phyloP scores from a whole-genome alignment of 2,888 invertebrate genomes.

The Leucophenga maculata region DNA sequence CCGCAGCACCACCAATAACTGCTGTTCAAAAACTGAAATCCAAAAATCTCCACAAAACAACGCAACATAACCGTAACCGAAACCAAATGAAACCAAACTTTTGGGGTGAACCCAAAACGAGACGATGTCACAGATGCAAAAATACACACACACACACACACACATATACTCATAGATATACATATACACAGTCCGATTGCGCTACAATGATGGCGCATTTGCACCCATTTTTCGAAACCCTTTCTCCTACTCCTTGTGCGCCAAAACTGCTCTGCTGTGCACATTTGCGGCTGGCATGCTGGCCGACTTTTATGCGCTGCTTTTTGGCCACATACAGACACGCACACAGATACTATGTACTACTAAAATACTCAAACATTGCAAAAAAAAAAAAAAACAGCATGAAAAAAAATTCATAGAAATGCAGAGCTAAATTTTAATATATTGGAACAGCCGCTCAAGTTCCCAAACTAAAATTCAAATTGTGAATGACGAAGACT shows the following conservation, averaged over 20 bases:
- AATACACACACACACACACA: neutral
- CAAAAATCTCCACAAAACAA: slow-evolving; percentile 20
- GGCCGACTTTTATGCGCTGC: slow-evolving; percentile 13
- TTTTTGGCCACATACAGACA: slow-evolving; percentile 11
- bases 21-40: neutral
- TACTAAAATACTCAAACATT: neutral
- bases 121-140: slow-evolving; percentile 4
- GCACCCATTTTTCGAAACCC: neutral
- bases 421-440: neutral
- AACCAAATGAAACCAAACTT: slow-evolving; percentile 35
- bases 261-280: too few relatives aligned
- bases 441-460: slow-evolving; percentile 52
- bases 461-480: slow-evolving; percentile 52
- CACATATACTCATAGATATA: slow-evolving; percentile 26
- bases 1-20: neutral
- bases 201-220: neutral
- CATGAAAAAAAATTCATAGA: too few relatives aligned
- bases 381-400: too few relatives aligned
- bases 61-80: slow-evolving; percentile 30
- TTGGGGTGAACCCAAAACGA: slow-evolving; percentile 34
- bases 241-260: too few relatives aligned
- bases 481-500: slow-evolving; percentile 10
- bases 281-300: slow-evolving; percentile 10
- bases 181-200: neutral
- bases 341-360: neutral